phyloP scores from a whole-genome alignment of 2,113 vertebrate species.

The Lophotis ruficrista region DNA sequence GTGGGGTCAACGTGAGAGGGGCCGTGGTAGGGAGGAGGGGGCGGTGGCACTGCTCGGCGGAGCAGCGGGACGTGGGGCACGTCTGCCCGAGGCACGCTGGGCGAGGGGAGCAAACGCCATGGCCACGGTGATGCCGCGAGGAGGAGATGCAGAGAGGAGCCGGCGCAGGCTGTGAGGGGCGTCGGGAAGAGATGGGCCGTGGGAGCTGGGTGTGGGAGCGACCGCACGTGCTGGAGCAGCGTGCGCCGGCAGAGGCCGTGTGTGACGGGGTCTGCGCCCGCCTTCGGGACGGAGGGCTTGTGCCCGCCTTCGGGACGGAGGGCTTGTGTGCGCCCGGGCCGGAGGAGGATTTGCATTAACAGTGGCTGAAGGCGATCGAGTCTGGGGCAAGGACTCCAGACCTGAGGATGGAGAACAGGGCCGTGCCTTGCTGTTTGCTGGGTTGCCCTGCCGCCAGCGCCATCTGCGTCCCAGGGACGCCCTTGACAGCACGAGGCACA shows the following conservation, averaged over 20 bases:
- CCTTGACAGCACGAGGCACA: background rate
- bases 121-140: fast-evolving
- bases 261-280: fast-evolving
- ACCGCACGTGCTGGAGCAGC: fast-evolving
- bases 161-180: background rate
- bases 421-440: background rate
- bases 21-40: background rate
- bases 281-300: too few relatives aligned
- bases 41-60: background rate
- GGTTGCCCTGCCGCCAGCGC: background rate
- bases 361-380: background rate
- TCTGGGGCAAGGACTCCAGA: background rate
- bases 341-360: background rate
- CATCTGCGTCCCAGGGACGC: background rate
- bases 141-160: background rate
- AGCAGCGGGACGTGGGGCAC: fast-evolving
- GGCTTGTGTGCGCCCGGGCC: fast-evolving
- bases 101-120: fast-evolving
- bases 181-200: fast-evolving
- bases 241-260: fast-evolving
- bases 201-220: fast-evolving
- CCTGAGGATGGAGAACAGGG: background rate
- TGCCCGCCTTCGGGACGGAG: fast-evolving
- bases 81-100: fast-evolving
- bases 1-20: background rate